A percentile compares a stretch with the other conserved stretches of the same genome.
Conservation (phyloP, 2,797 vertebrate genomes). For the Bradypodion pumilum region DNA sequence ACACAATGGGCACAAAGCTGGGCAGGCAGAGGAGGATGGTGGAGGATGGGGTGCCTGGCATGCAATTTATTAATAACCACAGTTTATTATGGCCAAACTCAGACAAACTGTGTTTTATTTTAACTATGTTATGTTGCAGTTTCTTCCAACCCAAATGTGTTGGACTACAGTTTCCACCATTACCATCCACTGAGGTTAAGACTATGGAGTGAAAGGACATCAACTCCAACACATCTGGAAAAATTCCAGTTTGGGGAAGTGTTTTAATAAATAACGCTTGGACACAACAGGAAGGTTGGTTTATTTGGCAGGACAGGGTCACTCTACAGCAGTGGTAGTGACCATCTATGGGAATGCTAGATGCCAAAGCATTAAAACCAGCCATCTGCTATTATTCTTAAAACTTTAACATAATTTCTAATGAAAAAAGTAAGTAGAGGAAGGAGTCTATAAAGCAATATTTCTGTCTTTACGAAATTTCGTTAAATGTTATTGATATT, state of each 20-base stretch:
- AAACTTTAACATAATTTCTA: not conserved
- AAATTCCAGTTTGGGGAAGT: not conserved
- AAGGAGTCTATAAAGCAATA: not conserved
- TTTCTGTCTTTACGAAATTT: too few species aligned
- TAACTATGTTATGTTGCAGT: not conserved
- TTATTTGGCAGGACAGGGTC: not conserved
- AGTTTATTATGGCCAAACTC: not conserved
- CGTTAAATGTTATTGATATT: too few species aligned
- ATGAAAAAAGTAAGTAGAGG: too few species aligned
- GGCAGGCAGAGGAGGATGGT: too few species aligned
- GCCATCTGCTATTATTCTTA: slow-evolving; percentile 14
- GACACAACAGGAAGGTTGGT: too few species aligned
- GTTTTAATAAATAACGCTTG: too few species aligned
- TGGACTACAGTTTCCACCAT: not conserved
- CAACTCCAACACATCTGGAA: not conserved
- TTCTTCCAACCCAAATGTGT: not conserved
- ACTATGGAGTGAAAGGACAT: not conserved
- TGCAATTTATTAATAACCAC: not conserved
- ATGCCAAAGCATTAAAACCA: slow-evolving; percentile 9
- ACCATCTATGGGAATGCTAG: not conserved
- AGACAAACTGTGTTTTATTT: not conserved
- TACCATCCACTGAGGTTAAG: not conserved
- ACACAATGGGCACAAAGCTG: too few species aligned
- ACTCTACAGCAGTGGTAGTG: not conserved
- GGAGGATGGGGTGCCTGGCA: too few species aligned